Percentiles rank a stretch among this genome's conserved stretches.
Conservation (phyloP, 2,888 invertebrate species). For the Orthosia gothica region DNA sequence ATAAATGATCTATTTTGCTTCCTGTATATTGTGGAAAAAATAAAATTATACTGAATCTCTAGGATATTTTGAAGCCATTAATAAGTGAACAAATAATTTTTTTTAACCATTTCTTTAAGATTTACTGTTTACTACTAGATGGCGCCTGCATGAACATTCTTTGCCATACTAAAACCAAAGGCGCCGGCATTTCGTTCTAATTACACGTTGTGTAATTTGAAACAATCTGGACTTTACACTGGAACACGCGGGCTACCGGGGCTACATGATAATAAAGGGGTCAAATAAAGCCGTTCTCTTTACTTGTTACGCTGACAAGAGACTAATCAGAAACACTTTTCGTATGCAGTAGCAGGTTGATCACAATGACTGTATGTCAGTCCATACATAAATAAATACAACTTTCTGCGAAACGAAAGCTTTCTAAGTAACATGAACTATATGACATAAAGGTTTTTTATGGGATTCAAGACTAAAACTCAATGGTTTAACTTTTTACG, state of each 20-base stretch:
- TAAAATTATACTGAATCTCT: background rate
- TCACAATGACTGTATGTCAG: constrained; percentile 1
- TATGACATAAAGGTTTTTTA: background rate
- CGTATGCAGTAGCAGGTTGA: background rate
- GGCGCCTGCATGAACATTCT: background rate
- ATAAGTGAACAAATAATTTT: background rate
- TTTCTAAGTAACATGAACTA: background rate
- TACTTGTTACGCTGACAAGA: constrained; percentile 8
- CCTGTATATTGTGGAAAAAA: background rate
- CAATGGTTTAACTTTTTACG: background rate
- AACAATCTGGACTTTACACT: constrained; percentile 25
- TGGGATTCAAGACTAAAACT: background rate
- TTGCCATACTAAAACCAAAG: background rate
- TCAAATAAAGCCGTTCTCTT: background rate
- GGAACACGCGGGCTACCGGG: background rate
- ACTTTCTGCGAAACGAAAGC: background rate
- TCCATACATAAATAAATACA: background rate
- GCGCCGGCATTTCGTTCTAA: background rate
- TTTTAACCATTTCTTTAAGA: background rate
- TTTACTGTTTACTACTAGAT: background rate
- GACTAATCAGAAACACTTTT: background rate
- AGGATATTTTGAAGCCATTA: background rate
- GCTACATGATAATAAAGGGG: background rate
- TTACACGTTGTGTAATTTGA: constrained; percentile 24
- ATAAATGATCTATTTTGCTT: background rate